Conservation (phyloP, 1,140 invertebrate genomes). For the Pogonognathellus flavescens region DNA sequence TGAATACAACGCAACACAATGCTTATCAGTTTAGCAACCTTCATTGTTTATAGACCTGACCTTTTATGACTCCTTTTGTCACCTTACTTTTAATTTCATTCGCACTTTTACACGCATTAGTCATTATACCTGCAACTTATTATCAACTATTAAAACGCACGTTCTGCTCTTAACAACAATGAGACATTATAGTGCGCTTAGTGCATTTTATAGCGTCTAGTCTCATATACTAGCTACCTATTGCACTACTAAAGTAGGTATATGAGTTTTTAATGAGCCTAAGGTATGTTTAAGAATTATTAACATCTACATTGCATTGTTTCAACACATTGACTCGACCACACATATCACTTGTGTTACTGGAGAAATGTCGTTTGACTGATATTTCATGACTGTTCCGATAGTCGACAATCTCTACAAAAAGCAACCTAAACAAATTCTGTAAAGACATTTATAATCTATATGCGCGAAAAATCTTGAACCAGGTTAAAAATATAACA, state of each 20-base stretch:
- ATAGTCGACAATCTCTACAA: no score
- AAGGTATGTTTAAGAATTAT: not conserved
- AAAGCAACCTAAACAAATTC: no score
- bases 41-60: constrained; percentile 25
- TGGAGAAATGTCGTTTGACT: no score
- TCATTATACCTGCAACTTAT: not conserved
- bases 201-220: constrained; percentile 11
- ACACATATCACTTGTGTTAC: no score
- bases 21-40: constrained; percentile 35
- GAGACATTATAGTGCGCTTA: not conserved
- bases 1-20: not conserved
- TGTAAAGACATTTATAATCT: no score
- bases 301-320: not conserved
- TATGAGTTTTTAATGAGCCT: constrained; percentile 39
- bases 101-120: constrained; percentile 47
- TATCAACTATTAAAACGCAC: no score
- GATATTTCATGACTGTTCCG: no score
- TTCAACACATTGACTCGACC: no score
- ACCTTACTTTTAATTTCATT: constrained; percentile 48
- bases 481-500: no score
- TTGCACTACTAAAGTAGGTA: no score
- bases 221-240: no score
- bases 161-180: not conserved
- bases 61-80: constrained; percentile 41
- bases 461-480: no score